phyloP scores from a whole-genome alignment of 35 echinoderm and acorn worm genomes.

The Apostichopus japonicus region DNA sequence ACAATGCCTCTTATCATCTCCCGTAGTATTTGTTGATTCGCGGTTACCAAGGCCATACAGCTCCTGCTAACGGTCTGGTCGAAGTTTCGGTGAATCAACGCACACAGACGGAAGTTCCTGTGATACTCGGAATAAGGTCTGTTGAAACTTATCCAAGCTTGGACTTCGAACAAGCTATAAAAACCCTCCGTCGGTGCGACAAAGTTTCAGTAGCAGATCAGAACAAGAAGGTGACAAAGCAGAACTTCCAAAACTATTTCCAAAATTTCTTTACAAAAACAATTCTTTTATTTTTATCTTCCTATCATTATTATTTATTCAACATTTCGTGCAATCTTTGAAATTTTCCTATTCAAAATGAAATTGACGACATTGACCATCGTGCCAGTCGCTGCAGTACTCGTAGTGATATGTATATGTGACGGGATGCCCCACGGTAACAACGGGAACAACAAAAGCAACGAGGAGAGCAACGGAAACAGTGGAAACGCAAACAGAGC shows the following conservation, averaged over 20 bases:
- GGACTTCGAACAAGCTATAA: not conserved
- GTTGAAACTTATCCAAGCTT: not conserved
- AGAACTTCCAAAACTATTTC: not conserved
- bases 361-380: not conserved
- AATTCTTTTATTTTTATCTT: slow-evolving; percentile 11
- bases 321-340: slow-evolving; percentile 19
- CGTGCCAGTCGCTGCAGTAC: not conserved
- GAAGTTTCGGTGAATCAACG: not conserved
- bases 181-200: not conserved
- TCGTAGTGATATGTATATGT: not conserved
- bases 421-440: slow-evolving; percentile 12
- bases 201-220: not conserved
- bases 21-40: not conserved
- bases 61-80: not conserved
- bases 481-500: not conserved
- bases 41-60: not conserved
- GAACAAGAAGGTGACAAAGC: not conserved
- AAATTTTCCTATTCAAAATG: not conserved
- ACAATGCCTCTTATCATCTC: not conserved
- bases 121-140: not conserved
- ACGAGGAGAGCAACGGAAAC: not conserved
- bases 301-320: not conserved
- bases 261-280: not conserved
- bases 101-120: not conserved
- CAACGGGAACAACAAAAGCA: not conserved